These are phyloP conservation scores for Musca vetustissima DNA, from an alignment of 1,140 invertebrate species.

Conservation along the genomic window DNA sequence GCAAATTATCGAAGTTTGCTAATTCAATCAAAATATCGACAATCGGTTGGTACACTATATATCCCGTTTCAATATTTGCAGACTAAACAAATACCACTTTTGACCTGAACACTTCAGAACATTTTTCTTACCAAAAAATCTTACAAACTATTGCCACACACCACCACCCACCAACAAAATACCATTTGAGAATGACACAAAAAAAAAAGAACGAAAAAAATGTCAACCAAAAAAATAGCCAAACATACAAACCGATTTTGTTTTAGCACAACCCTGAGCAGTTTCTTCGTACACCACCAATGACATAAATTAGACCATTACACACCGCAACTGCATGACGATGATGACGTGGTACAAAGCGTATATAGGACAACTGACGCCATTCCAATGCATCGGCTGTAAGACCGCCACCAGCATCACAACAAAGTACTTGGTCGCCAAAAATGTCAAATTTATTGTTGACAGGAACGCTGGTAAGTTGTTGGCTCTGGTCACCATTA, in stretches of 20 bases:
- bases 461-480: background rate
- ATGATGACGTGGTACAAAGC: slow-evolving; percentile 25
- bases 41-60: too few species aligned
- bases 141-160: too few species aligned
- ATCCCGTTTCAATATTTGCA: too few species aligned
- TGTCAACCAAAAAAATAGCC: background rate
- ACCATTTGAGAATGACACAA: background rate
- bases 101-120: too few species aligned
- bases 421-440: slow-evolving; percentile 26
- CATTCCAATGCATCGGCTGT: slow-evolving; percentile 8
- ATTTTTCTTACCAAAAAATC: too few species aligned
- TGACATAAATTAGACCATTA: slow-evolving; percentile 29
- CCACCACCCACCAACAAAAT: too few species aligned
- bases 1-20: too few species aligned
- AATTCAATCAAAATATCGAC: too few species aligned
- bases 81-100: too few species aligned
- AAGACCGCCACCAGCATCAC: background rate
- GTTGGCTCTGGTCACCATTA: background rate
- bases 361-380: slow-evolving; percentile 18
- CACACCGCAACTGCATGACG: slow-evolving; percentile 27
- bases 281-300: slow-evolving; percentile 22
- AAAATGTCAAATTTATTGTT: slow-evolving; percentile 20
- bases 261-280: slow-evolving; percentile 22
- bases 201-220: background rate
- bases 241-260: slow-evolving; percentile 23